Evolutionary conservation across 2,113 vertebrate genomes (phyloP).

Genomic region (Eleginops maclovinus): DNA sequence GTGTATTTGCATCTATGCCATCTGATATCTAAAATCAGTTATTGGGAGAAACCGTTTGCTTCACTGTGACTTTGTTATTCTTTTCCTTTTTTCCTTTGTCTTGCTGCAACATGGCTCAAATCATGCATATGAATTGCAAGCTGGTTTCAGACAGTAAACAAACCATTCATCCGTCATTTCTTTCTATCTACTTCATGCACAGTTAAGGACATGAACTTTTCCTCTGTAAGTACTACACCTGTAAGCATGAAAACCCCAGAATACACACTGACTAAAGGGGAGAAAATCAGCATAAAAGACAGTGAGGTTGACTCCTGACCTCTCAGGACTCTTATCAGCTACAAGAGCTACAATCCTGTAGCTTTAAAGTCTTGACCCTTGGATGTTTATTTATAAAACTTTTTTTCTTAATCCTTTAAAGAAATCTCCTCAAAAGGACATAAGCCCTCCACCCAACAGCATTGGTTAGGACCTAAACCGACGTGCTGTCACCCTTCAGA

Average conservation of each 20-base stretch:
- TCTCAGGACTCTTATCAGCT: constrained; percentile 15
- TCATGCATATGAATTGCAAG: constrained; percentile 1
- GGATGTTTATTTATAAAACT: constrained; percentile 50
- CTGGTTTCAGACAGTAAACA: constrained; percentile 2
- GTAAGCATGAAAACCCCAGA: neutral
- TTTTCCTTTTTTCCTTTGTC: neutral
- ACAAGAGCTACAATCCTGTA: constrained; percentile 10
- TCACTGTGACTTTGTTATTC: neutral
- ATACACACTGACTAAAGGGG: constrained; percentile 4
- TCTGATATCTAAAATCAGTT: constrained; percentile 7
- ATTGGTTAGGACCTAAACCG: constrained; percentile 44
- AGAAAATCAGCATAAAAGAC: constrained; percentile 12
- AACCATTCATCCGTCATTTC: neutral
- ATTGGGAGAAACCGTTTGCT: neutral
- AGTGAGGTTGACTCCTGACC: neutral
- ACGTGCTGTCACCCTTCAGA: constrained; percentile 14
- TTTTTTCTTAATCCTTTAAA: constrained; percentile 53
- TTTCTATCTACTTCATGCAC: constrained; percentile 2
- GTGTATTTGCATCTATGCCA: neutral
- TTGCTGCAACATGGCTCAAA: no score
- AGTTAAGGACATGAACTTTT: constrained; percentile 17
- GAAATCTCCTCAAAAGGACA: constrained; percentile 53
- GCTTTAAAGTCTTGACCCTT: constrained; percentile 52
- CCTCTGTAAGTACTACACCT: neutral
- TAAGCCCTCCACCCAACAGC: constrained; percentile 41